Percentiles rank a stretch among this genome's conserved stretches.
Evolutionary conservation across 2,888 invertebrate species (phyloP).

Genomic region (Hipparchia sbordonii): DNA sequence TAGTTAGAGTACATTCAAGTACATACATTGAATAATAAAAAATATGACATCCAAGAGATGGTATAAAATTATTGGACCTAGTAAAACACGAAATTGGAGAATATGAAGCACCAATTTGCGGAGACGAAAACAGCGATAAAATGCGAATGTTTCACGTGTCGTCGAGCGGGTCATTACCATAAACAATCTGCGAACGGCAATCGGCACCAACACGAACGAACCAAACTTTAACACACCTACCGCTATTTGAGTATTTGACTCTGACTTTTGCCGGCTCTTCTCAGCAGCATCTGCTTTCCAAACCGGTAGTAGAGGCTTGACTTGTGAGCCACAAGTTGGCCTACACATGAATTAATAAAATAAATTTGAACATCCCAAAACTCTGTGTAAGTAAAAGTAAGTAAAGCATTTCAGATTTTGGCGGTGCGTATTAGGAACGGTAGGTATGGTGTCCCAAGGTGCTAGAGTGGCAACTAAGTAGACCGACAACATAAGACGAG

Average conservation of each 20-base stretch:
- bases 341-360: too few relatives aligned
- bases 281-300: too few relatives aligned
- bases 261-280: too few relatives aligned
- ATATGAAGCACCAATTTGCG: slow-evolving; percentile 46
- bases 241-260: slow-evolving; percentile 6
- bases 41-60: background rate
- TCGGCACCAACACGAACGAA: slow-evolving; percentile 60
- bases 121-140: slow-evolving; percentile 54
- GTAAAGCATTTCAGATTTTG: too few relatives aligned
- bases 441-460: too few relatives aligned
- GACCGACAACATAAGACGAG: too few relatives aligned
- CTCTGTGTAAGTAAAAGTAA: too few relatives aligned
- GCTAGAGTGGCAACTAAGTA: too few relatives aligned
- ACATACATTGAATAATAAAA: background rate
- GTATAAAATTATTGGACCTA: slow-evolving; percentile 9
- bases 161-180: slow-evolving; percentile 60
- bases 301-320: too few relatives aligned
- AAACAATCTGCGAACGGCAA: slow-evolving; percentile 62
- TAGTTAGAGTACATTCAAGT: slow-evolving; percentile 30
- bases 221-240: slow-evolving; percentile 48
- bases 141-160: slow-evolving; percentile 65
- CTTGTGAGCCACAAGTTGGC: too few relatives aligned
- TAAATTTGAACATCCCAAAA: too few relatives aligned
- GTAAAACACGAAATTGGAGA: slow-evolving; percentile 32
- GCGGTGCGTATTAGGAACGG: too few relatives aligned